Base-by-base conservation (phyloP, 2,113 vertebrate genomes). In the human (Homo sapiens) region DNA sequence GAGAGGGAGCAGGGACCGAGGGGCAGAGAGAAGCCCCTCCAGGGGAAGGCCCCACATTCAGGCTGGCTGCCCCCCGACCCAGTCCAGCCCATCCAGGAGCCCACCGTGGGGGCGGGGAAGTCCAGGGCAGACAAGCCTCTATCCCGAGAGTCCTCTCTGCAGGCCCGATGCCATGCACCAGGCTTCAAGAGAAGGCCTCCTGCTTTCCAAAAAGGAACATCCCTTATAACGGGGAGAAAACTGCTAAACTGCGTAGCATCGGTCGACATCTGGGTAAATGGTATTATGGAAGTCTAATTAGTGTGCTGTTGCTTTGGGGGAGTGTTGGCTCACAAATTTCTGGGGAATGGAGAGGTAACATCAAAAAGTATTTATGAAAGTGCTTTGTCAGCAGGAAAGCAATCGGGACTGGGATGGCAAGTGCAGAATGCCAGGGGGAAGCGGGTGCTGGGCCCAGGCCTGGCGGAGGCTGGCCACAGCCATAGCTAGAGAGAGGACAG, bases 101-200 rank as follows among this genome's bases (percentile, higher is more conserved):
- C n/a, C 35, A 35, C 68, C 35, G 17, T 7, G 7, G 35, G 68
- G 17, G 35, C 4, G 5, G 27, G 27, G 61, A 32, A 14, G 27
- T 32, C 27, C 87, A 5, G 22, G 64, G 32, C 48, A 64, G 43
- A 48, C 1, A 0, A 11, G 27, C 17, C 32, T 70, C 13, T 20
- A 2, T 0, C 50, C 8, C 16, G 0, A 0, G 3, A 1, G 45
- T n/a, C 40, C 22, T 9, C 27, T 7, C 27, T 8, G 0, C 0
- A 10, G 59, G n/a, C 55, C 14, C 3, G 30, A 25, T 0, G 3
- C 0, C 0, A 23, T 5, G 1, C 25, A 59, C 8, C 0, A 2
- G 38, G 75, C 52, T 68, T 5, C 70, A 0, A 0, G 0, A 11
- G 12, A 27, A 27, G 27, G 14, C 43, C 52, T 4, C n/a, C 75